phyloP scores from a whole-genome alignment of 2,797 vertebrate genomes.

The Chromobotia macracanthus region DNA sequence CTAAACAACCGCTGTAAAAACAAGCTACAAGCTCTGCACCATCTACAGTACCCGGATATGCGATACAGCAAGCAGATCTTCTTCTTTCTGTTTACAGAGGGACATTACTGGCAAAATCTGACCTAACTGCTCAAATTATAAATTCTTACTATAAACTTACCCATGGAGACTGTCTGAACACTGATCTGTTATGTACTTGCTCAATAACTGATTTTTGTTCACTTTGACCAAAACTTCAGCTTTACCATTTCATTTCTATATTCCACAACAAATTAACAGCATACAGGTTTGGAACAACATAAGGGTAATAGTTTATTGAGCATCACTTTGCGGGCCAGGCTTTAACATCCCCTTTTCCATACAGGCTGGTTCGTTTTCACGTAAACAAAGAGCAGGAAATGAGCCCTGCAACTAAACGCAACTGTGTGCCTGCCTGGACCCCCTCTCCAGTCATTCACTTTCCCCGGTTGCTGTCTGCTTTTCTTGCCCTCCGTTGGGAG shows the following conservation, averaged over 20 bases:
- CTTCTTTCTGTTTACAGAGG: too few relatives aligned
- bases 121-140: too few relatives aligned
- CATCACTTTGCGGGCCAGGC: conserved; percentile 42
- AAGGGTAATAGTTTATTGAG: conserved; percentile 24
- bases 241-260: neutral
- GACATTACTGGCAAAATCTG: too few relatives aligned
- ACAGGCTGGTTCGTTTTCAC: conserved; percentile 61
- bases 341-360: conserved; percentile 54
- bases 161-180: too few relatives aligned
- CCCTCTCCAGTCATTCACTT: neutral
- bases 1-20: too few relatives aligned
- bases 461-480: neutral
- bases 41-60: too few relatives aligned
- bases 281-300: neutral
- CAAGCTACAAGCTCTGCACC: too few relatives aligned
- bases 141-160: too few relatives aligned
- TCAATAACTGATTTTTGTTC: too few relatives aligned
- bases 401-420: conserved; percentile 54
- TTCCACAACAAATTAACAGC: neutral
- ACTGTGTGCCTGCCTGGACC: conserved; percentile 1
- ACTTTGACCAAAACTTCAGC: too few relatives aligned
- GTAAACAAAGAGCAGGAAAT: conserved; percentile 70
- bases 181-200: too few relatives aligned
- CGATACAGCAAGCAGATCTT: too few relatives aligned
- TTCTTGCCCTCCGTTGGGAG: neutral